Evolutionary conservation across 2,113 vertebrate species (phyloP), one percentile per base, ranked within the genome.

Genomic region (Dolichallabes microphthalmus): DNA sequence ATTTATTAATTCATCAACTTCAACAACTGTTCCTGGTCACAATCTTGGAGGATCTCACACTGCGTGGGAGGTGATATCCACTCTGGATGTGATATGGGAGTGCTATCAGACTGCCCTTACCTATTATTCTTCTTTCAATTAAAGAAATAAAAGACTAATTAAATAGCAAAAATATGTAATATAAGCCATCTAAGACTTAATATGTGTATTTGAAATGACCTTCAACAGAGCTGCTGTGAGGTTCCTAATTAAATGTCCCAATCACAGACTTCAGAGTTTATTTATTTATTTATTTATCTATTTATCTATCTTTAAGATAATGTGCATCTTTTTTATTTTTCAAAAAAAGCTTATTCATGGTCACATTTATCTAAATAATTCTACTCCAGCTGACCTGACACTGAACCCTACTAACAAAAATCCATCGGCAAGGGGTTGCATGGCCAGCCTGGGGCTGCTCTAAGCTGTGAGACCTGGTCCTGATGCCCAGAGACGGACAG

Each of bases 351-450:
- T 15, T 19, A 57, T 57, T 3, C 3, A 19, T 57, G 55, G 13
- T 19, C 55, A 57, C 55, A 45, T 45, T 45, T 45, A 45, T 45
- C 14, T 19, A 20, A 17, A 32, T 4, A 2, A 12, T 74, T 19
- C 3, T 50, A n/a, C 39, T n/a, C 52, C n/a, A 39, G 25, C 27
- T 52, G 39, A 64, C 68, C 53, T 30, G 57, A 52, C 13, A 52
- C 82, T 60, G 39, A 83, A 74, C 9, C n/a, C 32, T 69, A 45
- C 55, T 52, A 30, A 63, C 58, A 45, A 15, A 45, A 74, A 83
- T 83, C 30, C 69, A 50, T 35, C 32, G 57, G 0, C 19, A 73
- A 27, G 25, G 19, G 22, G 10, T 35, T 60, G 30, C 35, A 20
- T 68, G 22, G n/a, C 17, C 9, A 8, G 39, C 13, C n/a, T 57